Evolutionary conservation across 2,113 vertebrate species (phyloP), one percentile per base, ranked within the genome.

Genomic region (Galeopterus variegatus): DNA sequence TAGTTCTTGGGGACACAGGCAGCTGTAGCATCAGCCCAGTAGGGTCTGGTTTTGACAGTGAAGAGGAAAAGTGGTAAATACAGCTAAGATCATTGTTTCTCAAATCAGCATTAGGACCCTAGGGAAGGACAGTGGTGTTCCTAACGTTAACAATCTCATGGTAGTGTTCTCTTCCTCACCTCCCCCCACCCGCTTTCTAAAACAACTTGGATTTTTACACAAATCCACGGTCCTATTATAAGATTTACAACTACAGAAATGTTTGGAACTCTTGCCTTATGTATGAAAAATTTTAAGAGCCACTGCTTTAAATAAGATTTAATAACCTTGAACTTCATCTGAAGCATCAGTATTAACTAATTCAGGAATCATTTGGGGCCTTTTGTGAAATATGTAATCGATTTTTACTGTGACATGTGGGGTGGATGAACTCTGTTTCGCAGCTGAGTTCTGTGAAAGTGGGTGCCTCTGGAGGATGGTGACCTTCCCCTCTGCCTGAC

Each of bases 11-110:
- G 54, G 13, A 69, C 88, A 73, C 9, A 67, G 28, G 24, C 41
- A 91, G 48, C 56, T 62, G 58, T 64, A 58, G 8, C 48, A 58
- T 56, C 33, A 31, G 19, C 45, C 58, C 13, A 1, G 45, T 19
- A 41, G 72, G 24, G 33, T 67, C 91, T 91, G 54, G 41, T 92
- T 93, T 81, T 90, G 92, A 75, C 17, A 86, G 33, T 24, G 21
- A 88, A 21, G 36, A 80, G 41, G 10, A 33, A 65, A 26, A 56
- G 24, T 81, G 67, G 17, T 33, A 45, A 77, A 28, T 41, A 54
- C 3, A 52, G 12, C 79, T n/a, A 28, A 93, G 52, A 56, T 85
- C 6, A n/a, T 52, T 70, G 1, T 67, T 93, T 88, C 50, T 76
- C 21, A 3, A 45, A 24, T 88, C 52, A 54, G 65, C 54, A 23